These are phyloP conservation scores for Chaetura pelagica DNA, from an alignment of 2,113 vertebrate genomes.

Conservation along the genomic window DNA sequence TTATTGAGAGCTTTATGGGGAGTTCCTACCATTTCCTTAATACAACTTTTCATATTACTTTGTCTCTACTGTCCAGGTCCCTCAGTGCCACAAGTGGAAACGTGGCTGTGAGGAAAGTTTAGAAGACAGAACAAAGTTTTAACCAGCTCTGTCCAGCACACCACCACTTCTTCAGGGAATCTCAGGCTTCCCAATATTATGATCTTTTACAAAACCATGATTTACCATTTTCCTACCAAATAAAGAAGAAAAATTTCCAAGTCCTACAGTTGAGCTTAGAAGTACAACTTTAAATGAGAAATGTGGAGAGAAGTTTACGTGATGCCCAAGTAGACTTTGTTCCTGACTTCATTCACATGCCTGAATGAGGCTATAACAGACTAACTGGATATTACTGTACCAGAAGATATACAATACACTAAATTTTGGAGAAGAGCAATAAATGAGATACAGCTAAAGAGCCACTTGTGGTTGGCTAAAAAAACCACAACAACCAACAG, in stretches of 20 bases:
- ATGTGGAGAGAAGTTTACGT: rapidly evolving
- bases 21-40: neutral
- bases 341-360: neutral
- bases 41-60: neutral
- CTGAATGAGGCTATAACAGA: neutral
- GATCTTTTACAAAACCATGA: neutral
- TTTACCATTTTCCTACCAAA: neutral
- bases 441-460: neutral
- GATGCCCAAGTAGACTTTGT: neutral
- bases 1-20: neutral
- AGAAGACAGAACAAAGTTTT: neutral
- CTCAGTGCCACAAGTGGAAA: neutral
- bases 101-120: neutral
- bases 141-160: neutral
- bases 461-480: neutral
- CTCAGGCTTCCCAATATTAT: neutral
- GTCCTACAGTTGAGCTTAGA: neutral
- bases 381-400: neutral
- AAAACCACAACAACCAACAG: no score
- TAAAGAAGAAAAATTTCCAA: neutral
- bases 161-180: neutral
- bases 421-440: neutral
- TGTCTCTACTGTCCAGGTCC: neutral
- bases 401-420: neutral
- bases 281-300: neutral